Conservation (phyloP, 1,140 invertebrate genomes). For the Halyomorpha halys region DNA sequence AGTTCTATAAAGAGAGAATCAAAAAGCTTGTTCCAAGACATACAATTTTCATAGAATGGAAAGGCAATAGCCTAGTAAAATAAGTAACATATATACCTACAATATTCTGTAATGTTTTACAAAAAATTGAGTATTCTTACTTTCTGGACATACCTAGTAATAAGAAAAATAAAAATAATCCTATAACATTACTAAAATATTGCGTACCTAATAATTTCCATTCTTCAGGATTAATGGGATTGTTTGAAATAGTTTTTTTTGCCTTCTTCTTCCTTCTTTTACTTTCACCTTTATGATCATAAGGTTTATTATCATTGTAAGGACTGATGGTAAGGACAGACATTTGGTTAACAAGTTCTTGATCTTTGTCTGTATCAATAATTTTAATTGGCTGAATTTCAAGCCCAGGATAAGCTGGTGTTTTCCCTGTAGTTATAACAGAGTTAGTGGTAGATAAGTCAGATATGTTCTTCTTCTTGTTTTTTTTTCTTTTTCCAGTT, state of each 20-base stretch:
- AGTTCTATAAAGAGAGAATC: too few species aligned
- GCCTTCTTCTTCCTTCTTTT: slow-evolving; percentile 33
- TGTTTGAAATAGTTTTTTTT: slow-evolving; percentile 24
- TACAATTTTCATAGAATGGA: too few species aligned
- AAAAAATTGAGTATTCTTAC: too few species aligned
- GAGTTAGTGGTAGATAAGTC: not conserved
- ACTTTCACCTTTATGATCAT: slow-evolving; percentile 1
- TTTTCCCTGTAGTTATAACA: not conserved
- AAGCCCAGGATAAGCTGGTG: slow-evolving; percentile 14
- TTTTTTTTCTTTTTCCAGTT: slow-evolving; percentile 43
- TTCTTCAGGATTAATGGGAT: slow-evolving; percentile 21
- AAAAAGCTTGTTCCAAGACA: too few species aligned
- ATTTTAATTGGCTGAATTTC: slow-evolving; percentile 19
- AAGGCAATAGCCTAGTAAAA: too few species aligned
- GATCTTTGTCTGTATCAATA: not conserved
- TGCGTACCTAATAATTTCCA: slow-evolving; percentile 17
- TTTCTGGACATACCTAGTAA: too few species aligned
- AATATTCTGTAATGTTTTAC: too few species aligned
- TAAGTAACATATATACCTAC: too few species aligned
- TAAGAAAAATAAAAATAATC: too few species aligned
- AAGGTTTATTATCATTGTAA: slow-evolving; percentile 14
- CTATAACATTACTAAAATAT: not conserved
- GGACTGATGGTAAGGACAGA: slow-evolving; percentile 22
- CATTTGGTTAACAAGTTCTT: slow-evolving; percentile 20
- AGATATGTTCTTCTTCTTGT: slow-evolving; percentile 49